phyloP scores from a whole-genome alignment of 2,797 vertebrate species.

The Aeoliscus strigatus region DNA sequence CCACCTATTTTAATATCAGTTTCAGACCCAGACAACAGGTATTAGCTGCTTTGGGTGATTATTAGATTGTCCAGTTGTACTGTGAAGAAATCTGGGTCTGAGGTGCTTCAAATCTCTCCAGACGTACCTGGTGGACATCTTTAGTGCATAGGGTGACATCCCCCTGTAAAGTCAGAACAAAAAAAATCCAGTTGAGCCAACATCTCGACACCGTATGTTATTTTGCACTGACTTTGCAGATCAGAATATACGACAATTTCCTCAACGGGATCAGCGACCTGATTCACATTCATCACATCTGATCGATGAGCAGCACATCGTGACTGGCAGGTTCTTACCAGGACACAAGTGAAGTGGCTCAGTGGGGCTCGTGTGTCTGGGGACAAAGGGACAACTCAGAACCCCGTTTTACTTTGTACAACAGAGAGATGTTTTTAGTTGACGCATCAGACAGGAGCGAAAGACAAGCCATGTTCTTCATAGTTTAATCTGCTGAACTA shows the following conservation, averaged over 20 bases:
- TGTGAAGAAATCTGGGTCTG: constrained; percentile 11
- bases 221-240: constrained; percentile 9
- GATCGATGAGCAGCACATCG: constrained; percentile 13
- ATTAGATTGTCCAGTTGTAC: too few relatives aligned
- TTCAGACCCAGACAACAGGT: constrained; percentile 21
- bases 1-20: not conserved
- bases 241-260: constrained; percentile 62
- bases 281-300: constrained; percentile 75
- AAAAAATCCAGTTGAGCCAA: too few relatives aligned
- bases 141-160: rapidly evolving
- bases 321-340: too few relatives aligned
- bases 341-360: rapidly evolving
- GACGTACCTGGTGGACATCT: constrained; percentile 20
- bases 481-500: constrained; percentile 82
- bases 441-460: constrained; percentile 88
- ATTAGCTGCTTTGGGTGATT: too few relatives aligned
- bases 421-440: too few relatives aligned
- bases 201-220: too few relatives aligned
- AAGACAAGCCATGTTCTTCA: constrained; percentile 71
- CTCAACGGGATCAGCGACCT: constrained; percentile 80
- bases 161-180: rapidly evolving
- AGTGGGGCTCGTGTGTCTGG: not conserved
- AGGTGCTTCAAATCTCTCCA: not conserved
- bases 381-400: too few relatives aligned
- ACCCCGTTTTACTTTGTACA: too few relatives aligned